Conservation (phyloP, 2,888 invertebrate genomes). For the Ischnus inquisitorius region DNA sequence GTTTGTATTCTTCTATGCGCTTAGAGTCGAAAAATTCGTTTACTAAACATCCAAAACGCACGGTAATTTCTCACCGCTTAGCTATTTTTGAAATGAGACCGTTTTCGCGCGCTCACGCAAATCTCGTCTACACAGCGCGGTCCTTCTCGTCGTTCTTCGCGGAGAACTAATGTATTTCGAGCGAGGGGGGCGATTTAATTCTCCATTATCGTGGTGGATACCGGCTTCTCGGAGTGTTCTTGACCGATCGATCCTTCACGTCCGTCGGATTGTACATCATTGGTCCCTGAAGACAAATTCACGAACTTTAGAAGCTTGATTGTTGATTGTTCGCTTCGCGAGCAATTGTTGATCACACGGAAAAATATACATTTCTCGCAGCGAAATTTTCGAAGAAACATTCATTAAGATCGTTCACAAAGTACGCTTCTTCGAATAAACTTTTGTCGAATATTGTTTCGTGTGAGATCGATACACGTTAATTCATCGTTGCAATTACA, state of each 20-base stretch:
- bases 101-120: slow-evolving; percentile 11
- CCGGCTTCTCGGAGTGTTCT: slow-evolving; percentile 77
- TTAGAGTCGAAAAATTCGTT: slow-evolving; percentile 10
- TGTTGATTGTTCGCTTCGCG: neutral
- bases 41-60: slow-evolving; percentile 35
- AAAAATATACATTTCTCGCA: slow-evolving; percentile 25
- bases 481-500: neutral
- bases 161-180: slow-evolving; percentile 25
- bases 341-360: neutral
- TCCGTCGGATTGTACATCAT: slow-evolving; percentile 82
- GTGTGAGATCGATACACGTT: neutral
- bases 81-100: slow-evolving; percentile 40
- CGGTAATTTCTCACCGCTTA: slow-evolving; percentile 26
- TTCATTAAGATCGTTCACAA: neutral
- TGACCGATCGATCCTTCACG: slow-evolving; percentile 79
- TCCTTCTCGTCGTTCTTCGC: neutral
- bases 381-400: neutral
- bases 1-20: slow-evolving; percentile 12
- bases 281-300: slow-evolving; percentile 79
- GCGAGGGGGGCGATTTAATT: slow-evolving; percentile 10
- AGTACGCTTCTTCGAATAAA: neutral
- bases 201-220: slow-evolving; percentile 81
- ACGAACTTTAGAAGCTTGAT: neutral
- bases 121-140: slow-evolving; percentile 6
- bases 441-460: slow-evolving; percentile 9